Evolutionary conservation across 1,140 invertebrate genomes (phyloP).

Genomic region (Diabrotica undecimpunctata): DNA sequence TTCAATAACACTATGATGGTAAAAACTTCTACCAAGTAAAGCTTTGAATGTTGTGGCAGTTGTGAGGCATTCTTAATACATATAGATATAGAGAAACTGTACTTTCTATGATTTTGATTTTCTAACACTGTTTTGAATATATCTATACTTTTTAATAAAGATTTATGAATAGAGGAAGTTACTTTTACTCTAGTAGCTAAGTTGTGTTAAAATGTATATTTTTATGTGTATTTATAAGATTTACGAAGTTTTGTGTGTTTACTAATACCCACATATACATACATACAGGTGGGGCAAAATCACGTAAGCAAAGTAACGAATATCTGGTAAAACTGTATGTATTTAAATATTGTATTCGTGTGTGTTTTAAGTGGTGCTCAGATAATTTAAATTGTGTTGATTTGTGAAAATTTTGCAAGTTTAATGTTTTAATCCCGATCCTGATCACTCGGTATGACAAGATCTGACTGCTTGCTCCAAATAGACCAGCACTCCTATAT

Average conservation of each 20-base stretch:
- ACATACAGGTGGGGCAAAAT: conserved; percentile 50
- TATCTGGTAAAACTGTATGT: conserved; percentile 50
- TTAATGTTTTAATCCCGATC: conserved; percentile 46
- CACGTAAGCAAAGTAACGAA: conserved; percentile 50
- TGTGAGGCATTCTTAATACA: conserved; percentile 10
- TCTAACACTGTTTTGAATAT: conserved; percentile 41
- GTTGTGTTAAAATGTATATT: conserved; percentile 41
- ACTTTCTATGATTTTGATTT: conserved; percentile 42
- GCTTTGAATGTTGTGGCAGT: too few species aligned
- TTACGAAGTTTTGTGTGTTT: conserved; percentile 44
- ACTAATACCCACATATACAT: conserved; percentile 50
- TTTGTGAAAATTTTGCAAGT: conserved; percentile 48
- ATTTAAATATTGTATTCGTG: conserved; percentile 49
- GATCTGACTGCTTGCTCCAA: conserved; percentile 43
- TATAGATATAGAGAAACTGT: conserved; percentile 40
- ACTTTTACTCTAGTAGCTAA: conserved; percentile 39
- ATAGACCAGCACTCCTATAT: background rate
- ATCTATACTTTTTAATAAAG: conserved; percentile 39
- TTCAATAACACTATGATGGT: too few species aligned
- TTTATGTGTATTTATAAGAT: conserved; percentile 40
- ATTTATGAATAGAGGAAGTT: conserved; percentile 36
- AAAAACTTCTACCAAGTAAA: too few species aligned
- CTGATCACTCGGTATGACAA: conserved; percentile 44
- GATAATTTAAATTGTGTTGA: conserved; percentile 48
- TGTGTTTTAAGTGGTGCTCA: conserved; percentile 50